Conservation (phyloP, 1,140 invertebrate species). For the Lordiphosa stackelbergi region DNA sequence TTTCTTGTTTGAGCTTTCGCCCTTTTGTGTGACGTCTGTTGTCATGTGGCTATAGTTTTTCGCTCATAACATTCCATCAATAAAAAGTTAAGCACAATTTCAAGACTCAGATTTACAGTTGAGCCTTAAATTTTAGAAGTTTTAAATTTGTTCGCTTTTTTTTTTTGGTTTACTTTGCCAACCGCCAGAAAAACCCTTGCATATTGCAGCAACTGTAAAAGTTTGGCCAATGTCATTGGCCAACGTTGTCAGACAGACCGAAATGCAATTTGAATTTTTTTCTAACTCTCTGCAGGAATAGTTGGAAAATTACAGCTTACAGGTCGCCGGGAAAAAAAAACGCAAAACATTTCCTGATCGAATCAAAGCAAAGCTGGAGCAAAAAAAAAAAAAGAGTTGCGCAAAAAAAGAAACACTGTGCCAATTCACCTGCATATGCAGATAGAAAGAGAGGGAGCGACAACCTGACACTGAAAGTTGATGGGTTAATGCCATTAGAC, state of each 20-base stretch:
- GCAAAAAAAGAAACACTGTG: constrained; percentile 27
- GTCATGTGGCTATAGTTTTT: background rate
- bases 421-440: constrained; percentile 32
- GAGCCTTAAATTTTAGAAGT: constrained; percentile 10
- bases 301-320: constrained; percentile 47
- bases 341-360: constrained; percentile 64
- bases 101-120: constrained; percentile 1
- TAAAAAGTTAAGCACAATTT: constrained; percentile 29
- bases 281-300: constrained; percentile 7
- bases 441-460: background rate
- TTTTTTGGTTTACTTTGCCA: constrained; percentile 15
- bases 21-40: constrained; percentile 32
- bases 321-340: constrained; percentile 18
- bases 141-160: background rate
- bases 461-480: constrained; percentile 58
- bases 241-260: constrained; percentile 28
- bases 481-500: constrained; percentile 74
- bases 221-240: constrained; percentile 53
- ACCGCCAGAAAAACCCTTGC: constrained; percentile 48
- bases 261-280: constrained; percentile 58
- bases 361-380: constrained; percentile 58
- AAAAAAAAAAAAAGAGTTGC: constrained; percentile 23
- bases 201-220: constrained; percentile 52
- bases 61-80: constrained; percentile 70
- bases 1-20: background rate